Evolutionary conservation across 1,140 invertebrate genomes (phyloP).

Genomic region (Choristoneura fumiferana): DNA sequence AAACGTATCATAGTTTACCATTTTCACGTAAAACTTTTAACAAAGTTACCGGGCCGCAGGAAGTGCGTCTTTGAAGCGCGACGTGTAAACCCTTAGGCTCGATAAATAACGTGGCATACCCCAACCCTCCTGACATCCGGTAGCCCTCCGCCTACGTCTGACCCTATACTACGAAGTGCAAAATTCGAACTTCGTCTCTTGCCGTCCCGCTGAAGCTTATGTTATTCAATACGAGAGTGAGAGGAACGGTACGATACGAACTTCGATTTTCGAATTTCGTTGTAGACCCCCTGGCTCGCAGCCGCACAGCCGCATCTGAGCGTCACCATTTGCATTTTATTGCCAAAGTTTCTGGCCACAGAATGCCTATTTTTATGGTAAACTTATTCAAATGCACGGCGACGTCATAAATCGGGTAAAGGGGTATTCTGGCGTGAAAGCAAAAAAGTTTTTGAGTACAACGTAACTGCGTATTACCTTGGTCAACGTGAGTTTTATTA

Average conservation of each 20-base stretch:
- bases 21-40: too few relatives aligned
- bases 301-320: constrained; percentile 21
- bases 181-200: too few relatives aligned
- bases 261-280: too few relatives aligned
- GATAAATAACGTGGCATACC: constrained; percentile 22
- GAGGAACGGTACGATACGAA: too few relatives aligned
- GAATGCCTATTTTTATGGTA: constrained; percentile 72
- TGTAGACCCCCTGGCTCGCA: neutral
- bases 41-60: too few relatives aligned
- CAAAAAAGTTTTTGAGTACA: constrained; percentile 41
- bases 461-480: constrained; percentile 6
- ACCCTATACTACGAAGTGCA: too few relatives aligned
- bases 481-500: neutral
- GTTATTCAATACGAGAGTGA: too few relatives aligned
- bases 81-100: constrained; percentile 19
- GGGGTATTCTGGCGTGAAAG: constrained; percentile 56
- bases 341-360: constrained; percentile 67
- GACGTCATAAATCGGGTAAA: constrained; percentile 65
- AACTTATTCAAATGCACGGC: constrained; percentile 73
- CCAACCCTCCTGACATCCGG: too few relatives aligned
- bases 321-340: constrained; percentile 75
- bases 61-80: too few relatives aligned
- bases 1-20: too few relatives aligned
- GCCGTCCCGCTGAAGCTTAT: too few relatives aligned
- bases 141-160: too few relatives aligned